Evolutionary conservation across 2,797 vertebrate genomes (phyloP).

Genomic region (Ispidina lecontei): DNA sequence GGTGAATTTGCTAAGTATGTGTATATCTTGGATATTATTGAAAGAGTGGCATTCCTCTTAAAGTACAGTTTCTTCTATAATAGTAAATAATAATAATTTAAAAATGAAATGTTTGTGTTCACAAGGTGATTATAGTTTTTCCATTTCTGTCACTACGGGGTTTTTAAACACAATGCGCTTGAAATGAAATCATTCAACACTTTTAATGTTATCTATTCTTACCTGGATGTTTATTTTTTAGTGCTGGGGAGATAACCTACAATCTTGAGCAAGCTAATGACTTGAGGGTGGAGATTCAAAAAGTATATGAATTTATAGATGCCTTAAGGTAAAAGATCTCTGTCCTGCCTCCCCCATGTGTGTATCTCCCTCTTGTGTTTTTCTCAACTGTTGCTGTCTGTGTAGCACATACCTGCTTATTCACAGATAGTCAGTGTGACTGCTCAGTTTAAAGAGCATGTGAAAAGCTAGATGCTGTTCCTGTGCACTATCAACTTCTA

Average conservation of each 20-base stretch:
- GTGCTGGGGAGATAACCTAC: slow-evolving; percentile 93
- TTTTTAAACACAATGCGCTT: background rate
- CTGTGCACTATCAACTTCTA: background rate
- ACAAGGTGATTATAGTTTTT: background rate
- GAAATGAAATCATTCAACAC: background rate
- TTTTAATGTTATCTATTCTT: background rate
- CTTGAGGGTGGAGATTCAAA: slow-evolving; percentile 93
- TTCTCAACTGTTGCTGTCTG: background rate
- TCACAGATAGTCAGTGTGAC: background rate
- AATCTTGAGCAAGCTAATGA: slow-evolving; percentile 89
- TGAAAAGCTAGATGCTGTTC: background rate
- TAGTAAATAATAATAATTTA: background rate
- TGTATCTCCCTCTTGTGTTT: background rate
- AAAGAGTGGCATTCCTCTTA: background rate
- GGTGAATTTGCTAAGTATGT: background rate
- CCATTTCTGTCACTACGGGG: background rate
- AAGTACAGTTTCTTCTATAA: background rate
- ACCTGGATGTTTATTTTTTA: slow-evolving; percentile 65
- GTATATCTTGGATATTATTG: background rate
- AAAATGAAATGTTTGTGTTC: background rate
- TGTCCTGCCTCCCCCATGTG: background rate
- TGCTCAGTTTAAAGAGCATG: background rate
- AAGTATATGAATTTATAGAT: slow-evolving; percentile 96
- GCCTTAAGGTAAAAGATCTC: slow-evolving; percentile 87
- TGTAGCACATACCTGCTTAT: background rate